Evolutionary conservation across 2,888 invertebrate genomes (phyloP), one percentile per base, ranked within the genome.

Genomic region (Caenorhabditis sulstoni): DNA sequence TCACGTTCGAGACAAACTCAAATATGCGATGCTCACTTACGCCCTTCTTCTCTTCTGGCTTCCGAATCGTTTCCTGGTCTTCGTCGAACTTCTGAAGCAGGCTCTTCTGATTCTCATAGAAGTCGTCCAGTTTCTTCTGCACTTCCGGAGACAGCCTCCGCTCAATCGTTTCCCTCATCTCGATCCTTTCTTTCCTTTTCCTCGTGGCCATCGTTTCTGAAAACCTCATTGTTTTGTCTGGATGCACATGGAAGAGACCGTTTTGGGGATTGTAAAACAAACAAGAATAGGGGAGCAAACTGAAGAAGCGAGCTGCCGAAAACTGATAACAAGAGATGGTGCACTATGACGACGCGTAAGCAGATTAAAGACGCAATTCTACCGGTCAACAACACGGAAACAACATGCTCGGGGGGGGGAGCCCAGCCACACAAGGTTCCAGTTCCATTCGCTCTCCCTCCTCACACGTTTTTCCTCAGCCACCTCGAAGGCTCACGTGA

Each of bases 11-110:
- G 41, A n/a, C 7, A 0, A 44, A 18, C n/a, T 16, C n/a, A 37
- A 8, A 35, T 8, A 35, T 18, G 47, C 14, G 18, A 9, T 7
- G n/a, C n/a, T 29, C 20, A 39, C 23, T 12, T 23, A 71, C 64
- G 45, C 49, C 49, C 12, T 23, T 7, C 9, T 57, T 62, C 37
- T 50, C 45, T 8, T 12, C 1, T 29, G 59, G 66, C 12, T 58
- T 79, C 14, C 16, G 9, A 52, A 74, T 68, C 35, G 78, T 78
- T 37, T 68, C 53, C 62, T 78, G 71, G 55, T 78, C 78, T 18
- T 71, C 66, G 0, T 61, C 20, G n/a, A 78, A 78, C 45, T 71
- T 71, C 20, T 61, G 53, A 9, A 78, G 35, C 57, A 78, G 22
- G 14, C 71, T 55, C 5, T 55, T 66, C 44, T 78, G 78, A 35